Base-by-base conservation (phyloP, 2,797 vertebrate genomes). In the Siniperca obscura region DNA sequence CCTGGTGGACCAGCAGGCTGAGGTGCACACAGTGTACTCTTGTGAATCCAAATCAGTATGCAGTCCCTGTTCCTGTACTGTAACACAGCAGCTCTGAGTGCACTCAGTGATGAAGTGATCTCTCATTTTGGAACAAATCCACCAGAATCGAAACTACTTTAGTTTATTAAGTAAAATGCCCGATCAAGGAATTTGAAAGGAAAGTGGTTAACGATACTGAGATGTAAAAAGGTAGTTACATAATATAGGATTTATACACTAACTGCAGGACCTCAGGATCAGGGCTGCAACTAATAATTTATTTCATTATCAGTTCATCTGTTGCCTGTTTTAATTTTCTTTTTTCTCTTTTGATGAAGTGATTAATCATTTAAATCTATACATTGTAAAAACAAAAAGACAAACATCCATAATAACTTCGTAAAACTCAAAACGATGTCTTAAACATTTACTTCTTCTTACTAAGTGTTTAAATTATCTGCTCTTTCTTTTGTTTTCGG, bases 11-110 rank as follows among this genome's bases (percentile, higher is more conserved):
- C 75, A 62, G 59, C 68, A 70, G 74, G 50, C 64, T 60, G 40
- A 72, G 44, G 65, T 81, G 34, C 74, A 65, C 73, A 70, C 72
- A 10, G 11, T 72, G 19, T 57, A 19, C 27, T 71, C 56, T 19
- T 74, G 56, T 74, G 81, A 80, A 68, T 85, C 73, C 64, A 65
- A 69, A 87, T 89, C 52, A 72, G 85, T 81, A 72, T 85, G 71
- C 56, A 52, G 69, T 22, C 46, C 36, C 21, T 64, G 60, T 71
- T 80, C 50, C 50, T 72, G 57, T 27, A 27, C 78, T 86, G 66
- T 59, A 68, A 60, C 71, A 42, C 61, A 78, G 52, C 74, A 65
- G 65, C 70, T 57, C 44, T 48, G 50, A 77, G 30, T 36, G 56
- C 50, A 38, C 53, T 75, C 12, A 9, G 44, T 55, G 60, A 57